A percentile compares a stretch with the other conserved stretches of the same genome.
phyloP scores from a whole-genome alignment of 2,797 vertebrate species.

The Esox masquinongy region DNA sequence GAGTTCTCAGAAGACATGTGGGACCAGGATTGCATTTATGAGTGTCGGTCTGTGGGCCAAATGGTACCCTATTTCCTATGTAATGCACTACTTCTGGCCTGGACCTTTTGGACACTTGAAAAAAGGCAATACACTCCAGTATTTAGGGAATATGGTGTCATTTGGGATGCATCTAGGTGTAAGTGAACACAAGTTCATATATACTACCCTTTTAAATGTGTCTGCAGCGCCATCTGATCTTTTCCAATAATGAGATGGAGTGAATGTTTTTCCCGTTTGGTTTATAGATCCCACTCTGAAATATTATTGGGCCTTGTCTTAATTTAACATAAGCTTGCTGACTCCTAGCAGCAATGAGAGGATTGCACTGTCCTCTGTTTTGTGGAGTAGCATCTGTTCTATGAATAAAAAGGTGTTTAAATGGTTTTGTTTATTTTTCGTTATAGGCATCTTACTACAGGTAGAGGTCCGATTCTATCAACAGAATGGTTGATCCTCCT shows the following conservation, averaged over 20 bases:
- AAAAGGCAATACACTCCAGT: not conserved
- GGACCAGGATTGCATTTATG: conserved; percentile 49
- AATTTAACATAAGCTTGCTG: conserved; percentile 28
- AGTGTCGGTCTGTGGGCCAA: conserved; percentile 20
- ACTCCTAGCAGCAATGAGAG: conserved; percentile 9
- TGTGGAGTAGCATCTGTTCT: conserved; percentile 19
- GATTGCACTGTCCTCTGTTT: conserved; percentile 48
- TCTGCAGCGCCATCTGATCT: conserved; percentile 29
- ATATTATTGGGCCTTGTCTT: conserved; percentile 27
- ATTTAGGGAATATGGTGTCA: not conserved
- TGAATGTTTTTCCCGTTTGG: conserved; percentile 31
- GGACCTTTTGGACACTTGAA: not conserved
- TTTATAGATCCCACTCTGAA: conserved; percentile 48
- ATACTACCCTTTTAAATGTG: conserved; percentile 36
- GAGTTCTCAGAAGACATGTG: conserved; percentile 13
- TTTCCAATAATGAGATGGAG: conserved; percentile 15
- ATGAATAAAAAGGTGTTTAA: conserved; percentile 41
- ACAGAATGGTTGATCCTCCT: not conserved
- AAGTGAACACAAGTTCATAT: conserved; percentile 39
- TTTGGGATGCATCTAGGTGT: not conserved
- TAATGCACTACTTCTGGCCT: not conserved
- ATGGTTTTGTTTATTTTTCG: conserved; percentile 32
- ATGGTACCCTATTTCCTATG: not conserved
- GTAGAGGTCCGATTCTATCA: conserved; percentile 30
- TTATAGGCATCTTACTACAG: conserved; percentile 10